Conservation (phyloP, 1,140 invertebrate genomes). For the Capitella teleta region DNA sequence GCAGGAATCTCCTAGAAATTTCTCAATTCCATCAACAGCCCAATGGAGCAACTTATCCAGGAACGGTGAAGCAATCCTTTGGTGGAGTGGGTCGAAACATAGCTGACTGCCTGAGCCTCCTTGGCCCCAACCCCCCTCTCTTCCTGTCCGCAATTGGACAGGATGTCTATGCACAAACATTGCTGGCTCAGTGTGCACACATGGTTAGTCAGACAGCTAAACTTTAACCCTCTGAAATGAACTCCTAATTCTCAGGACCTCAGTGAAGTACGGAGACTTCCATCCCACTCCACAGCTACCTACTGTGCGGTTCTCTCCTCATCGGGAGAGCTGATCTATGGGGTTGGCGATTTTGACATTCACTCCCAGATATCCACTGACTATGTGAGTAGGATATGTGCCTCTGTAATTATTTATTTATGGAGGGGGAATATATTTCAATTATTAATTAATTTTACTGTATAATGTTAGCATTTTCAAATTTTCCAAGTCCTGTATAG, state of each 20-base stretch:
- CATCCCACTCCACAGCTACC: slow-evolving; percentile 51
- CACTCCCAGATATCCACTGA: slow-evolving; percentile 58
- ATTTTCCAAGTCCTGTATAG: neutral
- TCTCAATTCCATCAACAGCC: too few relatives aligned
- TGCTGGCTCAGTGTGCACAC: slow-evolving; percentile 34
- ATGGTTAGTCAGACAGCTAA: slow-evolving; percentile 24
- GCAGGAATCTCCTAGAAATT: too few relatives aligned
- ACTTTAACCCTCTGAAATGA: neutral
- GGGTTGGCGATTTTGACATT: slow-evolving; percentile 72
- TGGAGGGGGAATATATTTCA: neutral
- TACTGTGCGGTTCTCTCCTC: slow-evolving; percentile 62
- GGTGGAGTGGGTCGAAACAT: slow-evolving; percentile 87
- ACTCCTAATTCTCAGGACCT: slow-evolving; percentile 40
- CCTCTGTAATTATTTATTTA: slow-evolving; percentile 3
- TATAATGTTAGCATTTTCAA: neutral
- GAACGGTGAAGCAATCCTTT: slow-evolving; percentile 27
- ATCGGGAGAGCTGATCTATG: slow-evolving; percentile 62
- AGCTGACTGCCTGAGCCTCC: slow-evolving; percentile 66
- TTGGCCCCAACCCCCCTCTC: slow-evolving; percentile 49
- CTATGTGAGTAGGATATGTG: slow-evolving; percentile 43
- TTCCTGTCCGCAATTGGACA: slow-evolving; percentile 72
- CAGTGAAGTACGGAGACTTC: slow-evolving; percentile 33
- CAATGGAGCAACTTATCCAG: slow-evolving; percentile 34
- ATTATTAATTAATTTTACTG: neutral
- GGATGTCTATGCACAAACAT: slow-evolving; percentile 48